Percentiles rank a stretch among this genome's conserved stretches.
Evolutionary conservation across 1,140 invertebrate species (phyloP).

Genomic region (Neodiprion fabricii): DNA sequence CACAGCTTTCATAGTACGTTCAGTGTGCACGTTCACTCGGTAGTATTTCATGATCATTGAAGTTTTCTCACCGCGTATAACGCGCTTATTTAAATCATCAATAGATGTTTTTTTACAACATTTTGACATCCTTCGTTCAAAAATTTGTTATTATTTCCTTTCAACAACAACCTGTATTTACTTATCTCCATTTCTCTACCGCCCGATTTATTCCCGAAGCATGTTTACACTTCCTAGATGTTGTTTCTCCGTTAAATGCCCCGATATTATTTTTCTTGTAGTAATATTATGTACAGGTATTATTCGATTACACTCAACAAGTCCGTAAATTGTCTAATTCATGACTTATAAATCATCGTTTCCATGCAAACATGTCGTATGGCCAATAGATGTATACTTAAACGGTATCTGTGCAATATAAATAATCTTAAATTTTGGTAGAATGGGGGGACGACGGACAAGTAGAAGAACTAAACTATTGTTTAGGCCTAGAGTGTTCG

Average conservation of each 20-base stretch:
- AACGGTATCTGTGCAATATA: neutral
- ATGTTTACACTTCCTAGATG: neutral
- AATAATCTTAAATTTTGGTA: neutral
- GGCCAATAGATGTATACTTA: neutral
- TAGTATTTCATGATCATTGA: constrained; percentile 23
- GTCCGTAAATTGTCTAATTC: neutral
- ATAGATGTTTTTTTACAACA: neutral
- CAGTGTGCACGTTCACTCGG: neutral
- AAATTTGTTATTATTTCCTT: no score
- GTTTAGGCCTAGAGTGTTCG: constrained; percentile 4
- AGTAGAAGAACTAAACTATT: neutral
- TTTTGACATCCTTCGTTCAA: no score
- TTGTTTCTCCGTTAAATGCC: neutral
- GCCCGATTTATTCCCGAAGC: neutral
- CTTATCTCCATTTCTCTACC: no score
- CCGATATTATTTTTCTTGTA: neutral
- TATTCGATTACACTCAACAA: no score
- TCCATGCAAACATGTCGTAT: neutral
- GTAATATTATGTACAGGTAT: no score
- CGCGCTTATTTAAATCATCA: constrained; percentile 13
- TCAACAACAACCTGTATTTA: no score
- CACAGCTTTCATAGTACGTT: no score
- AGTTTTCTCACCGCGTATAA: constrained; percentile 17
- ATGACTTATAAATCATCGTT: neutral
- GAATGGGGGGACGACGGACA: no score